Conservation (phyloP, 2,113 vertebrate species). For the Crotalus helleri region DNA sequence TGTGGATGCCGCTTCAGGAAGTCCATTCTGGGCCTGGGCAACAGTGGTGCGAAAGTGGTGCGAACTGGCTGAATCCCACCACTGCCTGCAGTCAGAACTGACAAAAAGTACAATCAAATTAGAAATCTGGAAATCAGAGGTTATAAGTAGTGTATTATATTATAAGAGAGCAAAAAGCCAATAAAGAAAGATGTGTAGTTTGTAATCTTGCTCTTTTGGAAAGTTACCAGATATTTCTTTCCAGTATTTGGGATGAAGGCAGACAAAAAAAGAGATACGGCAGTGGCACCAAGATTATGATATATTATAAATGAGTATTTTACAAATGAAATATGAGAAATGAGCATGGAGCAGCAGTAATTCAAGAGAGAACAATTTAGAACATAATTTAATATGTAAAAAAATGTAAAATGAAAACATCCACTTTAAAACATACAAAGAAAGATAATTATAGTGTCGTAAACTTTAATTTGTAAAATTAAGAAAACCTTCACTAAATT, state of each 20-base stretch:
- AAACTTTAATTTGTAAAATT: background rate
- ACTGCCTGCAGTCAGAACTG: background rate
- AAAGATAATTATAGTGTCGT: background rate
- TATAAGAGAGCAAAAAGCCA: background rate
- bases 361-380: background rate
- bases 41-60: no score
- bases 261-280: background rate
- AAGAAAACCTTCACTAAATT: background rate
- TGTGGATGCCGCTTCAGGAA: no score
- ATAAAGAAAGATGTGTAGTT: constrained; percentile 16
- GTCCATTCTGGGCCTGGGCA: no score
- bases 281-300: background rate
- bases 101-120: background rate
- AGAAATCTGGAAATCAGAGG: background rate
- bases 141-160: background rate
- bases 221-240: constrained; percentile 15
- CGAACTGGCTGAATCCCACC: no score
- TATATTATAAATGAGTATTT: background rate
- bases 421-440: background rate
- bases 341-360: background rate
- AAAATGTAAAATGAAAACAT: background rate
- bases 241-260: background rate
- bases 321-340: constrained; percentile 13
- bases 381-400: background rate
- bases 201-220: constrained; percentile 24